A percentile compares a stretch with the other conserved stretches of the same genome.
phyloP scores from a whole-genome alignment of 1,140 invertebrate genomes.

The Carcinoscorpius rotundicauda region DNA sequence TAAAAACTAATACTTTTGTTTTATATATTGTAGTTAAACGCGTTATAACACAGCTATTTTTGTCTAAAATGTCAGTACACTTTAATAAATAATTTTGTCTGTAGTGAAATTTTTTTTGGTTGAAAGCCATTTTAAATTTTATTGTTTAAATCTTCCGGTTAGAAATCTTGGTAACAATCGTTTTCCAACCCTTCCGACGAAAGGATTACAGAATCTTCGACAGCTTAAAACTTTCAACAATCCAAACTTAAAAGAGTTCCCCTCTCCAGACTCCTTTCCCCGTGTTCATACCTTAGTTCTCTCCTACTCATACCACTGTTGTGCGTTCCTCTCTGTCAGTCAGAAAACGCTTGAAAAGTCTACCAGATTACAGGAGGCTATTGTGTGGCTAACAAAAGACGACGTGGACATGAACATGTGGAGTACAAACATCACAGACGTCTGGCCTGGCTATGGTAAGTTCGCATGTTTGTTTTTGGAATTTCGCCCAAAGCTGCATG shows the following conservation, averaged over 20 bases:
- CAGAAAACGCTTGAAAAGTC: neutral
- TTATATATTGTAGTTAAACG: too few relatives aligned
- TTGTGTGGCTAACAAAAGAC: constrained; percentile 53
- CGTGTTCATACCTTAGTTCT: constrained; percentile 58
- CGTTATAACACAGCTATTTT: too few relatives aligned
- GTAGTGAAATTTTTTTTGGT: too few relatives aligned
- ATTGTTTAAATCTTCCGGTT: too few relatives aligned
- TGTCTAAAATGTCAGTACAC: too few relatives aligned
- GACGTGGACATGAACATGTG: constrained; percentile 56
- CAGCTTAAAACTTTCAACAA: constrained; percentile 91
- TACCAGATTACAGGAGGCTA: constrained; percentile 42
- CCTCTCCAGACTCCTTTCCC: constrained; percentile 70
- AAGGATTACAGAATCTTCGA: constrained; percentile 60
- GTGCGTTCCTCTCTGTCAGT: constrained; percentile 43
- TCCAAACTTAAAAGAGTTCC: constrained; percentile 71
- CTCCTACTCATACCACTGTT: constrained; percentile 94
- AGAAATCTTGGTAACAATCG: constrained; percentile 87
- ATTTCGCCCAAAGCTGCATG: neutral
- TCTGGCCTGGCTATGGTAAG: constrained; percentile 17
- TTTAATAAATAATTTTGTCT: too few relatives aligned
- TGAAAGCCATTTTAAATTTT: too few relatives aligned
- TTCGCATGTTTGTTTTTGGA: neutral
- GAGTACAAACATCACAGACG: constrained; percentile 55
- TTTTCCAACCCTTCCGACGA: constrained; percentile 67
- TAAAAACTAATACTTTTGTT: too few relatives aligned